A percentile compares a stretch with the other conserved stretches of the same genome.
Evolutionary conservation across 2,797 vertebrate species (phyloP).

Genomic region (Phrynocephalus vlangalii): DNA sequence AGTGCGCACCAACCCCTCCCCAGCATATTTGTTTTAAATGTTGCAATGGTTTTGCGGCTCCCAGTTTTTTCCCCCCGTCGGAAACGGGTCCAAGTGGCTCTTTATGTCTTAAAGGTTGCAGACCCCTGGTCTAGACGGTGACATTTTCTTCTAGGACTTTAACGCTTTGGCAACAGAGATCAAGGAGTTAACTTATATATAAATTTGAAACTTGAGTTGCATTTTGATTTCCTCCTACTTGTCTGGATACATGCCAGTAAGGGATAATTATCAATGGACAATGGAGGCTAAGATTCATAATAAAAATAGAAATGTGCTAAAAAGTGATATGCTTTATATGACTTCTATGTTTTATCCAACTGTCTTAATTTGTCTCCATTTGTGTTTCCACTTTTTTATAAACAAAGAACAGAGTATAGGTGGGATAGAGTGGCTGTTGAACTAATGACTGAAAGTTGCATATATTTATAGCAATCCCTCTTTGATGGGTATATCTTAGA

Average conservation of each 20-base stretch:
- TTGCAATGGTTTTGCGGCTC: too few species aligned
- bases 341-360: neutral
- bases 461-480: neutral
- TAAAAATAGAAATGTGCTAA: neutral
- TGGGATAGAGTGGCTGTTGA: neutral
- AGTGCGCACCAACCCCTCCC: too few species aligned
- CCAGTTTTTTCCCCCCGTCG: too few species aligned
- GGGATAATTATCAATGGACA: neutral
- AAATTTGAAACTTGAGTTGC: neutral
- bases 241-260: neutral
- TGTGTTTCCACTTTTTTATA: too few species aligned
- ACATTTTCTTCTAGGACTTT: conserved; percentile 28
- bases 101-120: too few species aligned
- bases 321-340: neutral
- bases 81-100: too few species aligned
- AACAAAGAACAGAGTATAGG: neutral
- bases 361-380: neutral
- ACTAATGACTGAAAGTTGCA: neutral
- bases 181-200: neutral
- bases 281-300: neutral
- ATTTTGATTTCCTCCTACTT: neutral
- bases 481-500: neutral
- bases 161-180: neutral
- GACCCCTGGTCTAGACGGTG: too few species aligned
- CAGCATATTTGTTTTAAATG: too few species aligned